Conservation (phyloP, 1,140 invertebrate species). For the Tyrophagus putrescentiae region DNA sequence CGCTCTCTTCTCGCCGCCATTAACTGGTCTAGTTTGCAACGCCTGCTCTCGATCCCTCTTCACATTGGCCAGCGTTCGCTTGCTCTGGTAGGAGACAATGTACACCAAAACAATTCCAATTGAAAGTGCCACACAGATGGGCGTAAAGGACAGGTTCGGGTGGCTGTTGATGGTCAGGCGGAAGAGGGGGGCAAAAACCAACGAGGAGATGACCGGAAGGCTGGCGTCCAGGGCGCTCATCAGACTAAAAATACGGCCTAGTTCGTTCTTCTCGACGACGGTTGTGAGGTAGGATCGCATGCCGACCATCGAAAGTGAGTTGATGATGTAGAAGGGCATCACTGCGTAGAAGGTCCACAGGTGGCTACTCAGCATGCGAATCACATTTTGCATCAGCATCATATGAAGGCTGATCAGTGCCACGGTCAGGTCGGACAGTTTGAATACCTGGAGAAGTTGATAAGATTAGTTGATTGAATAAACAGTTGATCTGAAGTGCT, state of each 20-base stretch:
- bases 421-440: constrained; percentile 10
- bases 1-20: too few relatives aligned
- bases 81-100: background rate
- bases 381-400: background rate
- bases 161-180: constrained; percentile 15
- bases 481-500: background rate
- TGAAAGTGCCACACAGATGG: background rate
- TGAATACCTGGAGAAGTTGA: background rate
- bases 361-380: background rate
- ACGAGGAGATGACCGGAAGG: background rate
- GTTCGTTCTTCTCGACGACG: constrained; percentile 11
- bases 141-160: constrained; percentile 2
- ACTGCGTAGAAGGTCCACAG: background rate
- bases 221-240: constrained; percentile 9
- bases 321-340: background rate
- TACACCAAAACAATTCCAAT: background rate
- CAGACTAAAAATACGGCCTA: constrained; percentile 15
- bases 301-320: constrained; percentile 9
- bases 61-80: background rate
- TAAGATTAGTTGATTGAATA: too few relatives aligned
- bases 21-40: too few relatives aligned
- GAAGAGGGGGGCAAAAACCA: constrained; percentile 12
- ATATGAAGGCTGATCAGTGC: constrained; percentile 2
- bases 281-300: constrained; percentile 5
- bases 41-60: too few relatives aligned